phyloP scores from a whole-genome alignment of 2,888 invertebrate species.

The Lycophotia porphyrea region DNA sequence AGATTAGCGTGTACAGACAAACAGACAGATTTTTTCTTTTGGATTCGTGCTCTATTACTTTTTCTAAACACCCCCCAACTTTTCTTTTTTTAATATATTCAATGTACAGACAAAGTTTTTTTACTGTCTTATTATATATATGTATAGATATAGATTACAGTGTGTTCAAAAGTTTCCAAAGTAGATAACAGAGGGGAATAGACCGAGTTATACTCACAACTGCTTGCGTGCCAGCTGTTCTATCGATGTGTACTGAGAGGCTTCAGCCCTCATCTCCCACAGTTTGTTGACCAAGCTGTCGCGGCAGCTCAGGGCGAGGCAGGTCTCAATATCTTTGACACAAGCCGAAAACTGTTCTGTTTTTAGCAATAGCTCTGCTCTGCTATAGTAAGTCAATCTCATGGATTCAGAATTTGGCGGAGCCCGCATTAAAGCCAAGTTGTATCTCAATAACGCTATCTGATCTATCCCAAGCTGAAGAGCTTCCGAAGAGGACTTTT shows the following conservation, averaged over 20 bases:
- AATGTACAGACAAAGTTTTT: no score
- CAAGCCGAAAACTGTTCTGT: constrained; percentile 13
- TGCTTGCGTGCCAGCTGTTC: not conserved
- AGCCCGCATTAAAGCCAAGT: constrained; percentile 33
- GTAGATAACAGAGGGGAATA: not conserved
- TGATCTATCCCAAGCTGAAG: constrained; percentile 4
- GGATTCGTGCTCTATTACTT: no score
- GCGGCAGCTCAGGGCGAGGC: constrained; percentile 28
- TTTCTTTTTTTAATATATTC: no score
- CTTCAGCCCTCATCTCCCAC: constrained; percentile 24
- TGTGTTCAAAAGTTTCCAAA: not conserved
- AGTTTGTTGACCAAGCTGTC: constrained; percentile 7
- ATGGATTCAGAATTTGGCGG: constrained; percentile 39
- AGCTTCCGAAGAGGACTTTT: constrained; percentile 15
- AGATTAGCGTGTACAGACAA: no score
- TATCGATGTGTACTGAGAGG: constrained; percentile 2
- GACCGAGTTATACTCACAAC: constrained; percentile 9
- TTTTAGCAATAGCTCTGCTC: constrained; percentile 34
- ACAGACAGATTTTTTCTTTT: no score
- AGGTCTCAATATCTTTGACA: constrained; percentile 40
- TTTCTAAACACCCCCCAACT: no score
- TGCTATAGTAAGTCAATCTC: constrained; percentile 31
- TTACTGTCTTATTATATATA: no score
- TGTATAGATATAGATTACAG: no score
- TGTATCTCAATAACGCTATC: constrained; percentile 23